phyloP scores from a whole-genome alignment of 2,888 invertebrate species.

The Cordilura impudica region DNA sequence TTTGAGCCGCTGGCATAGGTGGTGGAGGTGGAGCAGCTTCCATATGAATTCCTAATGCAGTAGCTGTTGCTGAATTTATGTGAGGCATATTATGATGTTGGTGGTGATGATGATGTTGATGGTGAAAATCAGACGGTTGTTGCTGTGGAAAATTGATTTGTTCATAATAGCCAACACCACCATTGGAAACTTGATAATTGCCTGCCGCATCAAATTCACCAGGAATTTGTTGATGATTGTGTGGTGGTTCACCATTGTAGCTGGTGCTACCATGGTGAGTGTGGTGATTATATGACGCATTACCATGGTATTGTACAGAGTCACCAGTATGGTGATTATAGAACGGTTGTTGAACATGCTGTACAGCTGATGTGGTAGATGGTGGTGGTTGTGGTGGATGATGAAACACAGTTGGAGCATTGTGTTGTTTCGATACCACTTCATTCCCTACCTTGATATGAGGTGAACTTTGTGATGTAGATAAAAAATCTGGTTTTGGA shows the following conservation, averaged over 20 bases:
- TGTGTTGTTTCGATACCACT: conserved; percentile 67
- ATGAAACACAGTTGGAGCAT: conserved; percentile 67
- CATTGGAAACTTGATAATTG: conserved; percentile 70
- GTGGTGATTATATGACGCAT: conserved; percentile 68
- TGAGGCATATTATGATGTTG: conserved; percentile 55
- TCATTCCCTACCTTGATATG: conserved; percentile 63
- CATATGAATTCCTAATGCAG: conserved; percentile 73
- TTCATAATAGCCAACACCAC: conserved; percentile 72
- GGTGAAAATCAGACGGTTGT: conserved; percentile 51
- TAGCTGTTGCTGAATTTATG: conserved; percentile 64
- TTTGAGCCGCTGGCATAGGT: conserved; percentile 80
- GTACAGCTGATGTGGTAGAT: conserved; percentile 54
- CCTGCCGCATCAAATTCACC: conserved; percentile 72
- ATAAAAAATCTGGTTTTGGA: conserved; percentile 70
- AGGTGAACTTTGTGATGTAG: conserved; percentile 53
- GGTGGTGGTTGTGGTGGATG: conserved; percentile 70
- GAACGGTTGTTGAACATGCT: conserved; percentile 68
- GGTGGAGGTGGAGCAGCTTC: conserved; percentile 79
- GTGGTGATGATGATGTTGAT: conserved; percentile 60
- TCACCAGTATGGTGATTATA: conserved; percentile 72
- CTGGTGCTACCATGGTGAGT: conserved; percentile 66
- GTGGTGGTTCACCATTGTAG: conserved; percentile 68
- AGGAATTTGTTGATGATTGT: conserved; percentile 64
- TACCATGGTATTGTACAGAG: conserved; percentile 66
- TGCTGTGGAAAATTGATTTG: conserved; percentile 66